Evolutionary conservation across 2,888 invertebrate species (phyloP), one percentile per base, ranked within the genome.

Genomic region (Alcis repandata): DNA sequence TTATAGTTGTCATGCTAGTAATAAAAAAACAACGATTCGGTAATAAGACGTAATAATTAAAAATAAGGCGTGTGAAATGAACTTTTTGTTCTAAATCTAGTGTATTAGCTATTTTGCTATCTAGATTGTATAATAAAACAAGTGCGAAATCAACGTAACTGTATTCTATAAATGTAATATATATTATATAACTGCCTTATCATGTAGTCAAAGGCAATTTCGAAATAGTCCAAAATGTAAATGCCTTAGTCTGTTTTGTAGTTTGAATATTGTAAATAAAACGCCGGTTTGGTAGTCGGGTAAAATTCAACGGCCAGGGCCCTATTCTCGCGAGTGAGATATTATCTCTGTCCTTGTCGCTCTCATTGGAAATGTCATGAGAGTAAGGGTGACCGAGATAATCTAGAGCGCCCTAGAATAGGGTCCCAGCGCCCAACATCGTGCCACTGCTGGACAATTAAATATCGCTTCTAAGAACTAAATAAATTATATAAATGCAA

Each of bases 1-100:
- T 49, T 32, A 43, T 19, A 45, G 45, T 45, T n/a, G 45, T 36
- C 46, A n/a, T 27, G 27, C 54, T 32, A 43, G 11, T 32, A 43
- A 19, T 56, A 19, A n/a, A 40, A 27, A 49, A 32, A 59, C 59
- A 59, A 59, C 59, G 59, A 59, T 43, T 38, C 17, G 59, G 9
- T 4, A 17, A 48, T 59, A 33, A 59, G 41, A 59, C 43, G 20
- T 59, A 56, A 48, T 36, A n/a, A 41, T 59, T 32, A 43, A 51
- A 33, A 9, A 3, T 59, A 51, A 41, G 51, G 41, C 41, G 59
- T 43, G 59, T 51, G 59, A 51, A 43, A 51, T 41, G 20, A 40
- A 15, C 11, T 40, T 15, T 36, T 20, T 22, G 27, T 27, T 40
- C 48, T 49, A 51, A 32, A 38, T 36, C n/a, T 57, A 46, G 13